Evolutionary conservation across 1,140 invertebrate genomes (phyloP).

Genomic region (Solenopsis invicta): DNA sequence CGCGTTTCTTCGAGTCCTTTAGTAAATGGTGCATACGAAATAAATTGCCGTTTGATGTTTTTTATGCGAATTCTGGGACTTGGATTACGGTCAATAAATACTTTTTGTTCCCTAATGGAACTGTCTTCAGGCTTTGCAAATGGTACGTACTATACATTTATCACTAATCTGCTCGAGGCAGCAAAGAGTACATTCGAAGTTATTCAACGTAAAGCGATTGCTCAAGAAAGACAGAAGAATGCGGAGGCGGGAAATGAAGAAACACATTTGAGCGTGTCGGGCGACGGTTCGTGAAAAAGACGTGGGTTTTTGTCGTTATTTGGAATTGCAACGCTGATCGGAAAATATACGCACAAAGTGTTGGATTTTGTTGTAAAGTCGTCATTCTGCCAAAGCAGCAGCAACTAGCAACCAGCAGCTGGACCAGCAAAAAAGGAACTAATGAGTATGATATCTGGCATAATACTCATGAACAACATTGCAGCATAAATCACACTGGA

Average conservation of each 20-base stretch:
- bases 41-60: background rate
- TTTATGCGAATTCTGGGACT: background rate
- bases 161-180: background rate
- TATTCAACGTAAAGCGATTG: background rate
- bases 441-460: background rate
- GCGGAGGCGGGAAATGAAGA: background rate
- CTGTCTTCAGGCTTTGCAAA: background rate
- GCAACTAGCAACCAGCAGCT: background rate
- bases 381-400: background rate
- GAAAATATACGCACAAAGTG: too few species aligned
- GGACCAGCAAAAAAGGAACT: constrained; percentile 3
- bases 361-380: background rate
- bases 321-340: too few species aligned
- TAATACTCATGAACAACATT: background rate
- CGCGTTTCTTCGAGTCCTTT: background rate
- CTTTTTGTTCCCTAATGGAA: background rate
- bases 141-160: background rate
- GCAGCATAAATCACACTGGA: background rate
- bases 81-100: background rate
- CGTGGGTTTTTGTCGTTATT: too few species aligned
- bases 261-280: background rate
- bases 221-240: background rate
- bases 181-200: background rate
- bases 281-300: too few species aligned
- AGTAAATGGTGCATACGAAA: background rate